Percentiles rank a stretch among this genome's conserved stretches.
Evolutionary conservation across 2,888 invertebrate genomes (phyloP).

Genomic region (Lathronympha strigana): DNA sequence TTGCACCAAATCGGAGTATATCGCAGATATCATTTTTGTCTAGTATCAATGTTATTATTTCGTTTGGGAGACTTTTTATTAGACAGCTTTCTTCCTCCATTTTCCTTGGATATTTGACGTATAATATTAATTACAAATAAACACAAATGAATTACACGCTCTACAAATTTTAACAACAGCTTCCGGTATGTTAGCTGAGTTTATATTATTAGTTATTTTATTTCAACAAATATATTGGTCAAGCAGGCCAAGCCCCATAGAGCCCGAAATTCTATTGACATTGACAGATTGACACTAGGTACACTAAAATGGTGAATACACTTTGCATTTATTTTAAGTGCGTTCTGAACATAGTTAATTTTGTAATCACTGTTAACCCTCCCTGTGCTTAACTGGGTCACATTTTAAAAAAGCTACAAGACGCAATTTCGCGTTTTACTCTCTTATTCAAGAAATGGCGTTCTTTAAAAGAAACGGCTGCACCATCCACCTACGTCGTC

Average conservation of each 20-base stretch:
- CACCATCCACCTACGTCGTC: too few relatives aligned
- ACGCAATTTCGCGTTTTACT: too few relatives aligned
- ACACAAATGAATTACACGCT: not conserved
- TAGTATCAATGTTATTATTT: conserved; percentile 60
- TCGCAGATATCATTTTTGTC: conserved; percentile 60
- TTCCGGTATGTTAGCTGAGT: too few relatives aligned
- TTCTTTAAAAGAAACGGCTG: too few relatives aligned
- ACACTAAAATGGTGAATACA: not conserved
- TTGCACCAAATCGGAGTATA: conserved; percentile 77
- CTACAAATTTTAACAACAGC: not conserved
- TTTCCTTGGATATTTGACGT: conserved; percentile 1
- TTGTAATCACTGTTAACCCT: too few relatives aligned
- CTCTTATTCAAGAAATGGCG: too few relatives aligned
- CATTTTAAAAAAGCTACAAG: too few relatives aligned
- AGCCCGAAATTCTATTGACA: not conserved
- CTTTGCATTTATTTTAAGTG: too few relatives aligned
- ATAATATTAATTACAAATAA: not conserved
- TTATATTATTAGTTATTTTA: not conserved
- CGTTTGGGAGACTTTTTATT: conserved; percentile 58
- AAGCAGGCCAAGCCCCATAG: not conserved
- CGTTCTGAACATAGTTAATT: not conserved
- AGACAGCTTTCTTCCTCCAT: conserved; percentile 38
- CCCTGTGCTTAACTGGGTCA: too few relatives aligned
- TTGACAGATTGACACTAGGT: not conserved
- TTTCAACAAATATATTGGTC: not conserved